Evolutionary conservation across 2,113 vertebrate species (phyloP).

Genomic region (Hypomesus transpacificus): DNA sequence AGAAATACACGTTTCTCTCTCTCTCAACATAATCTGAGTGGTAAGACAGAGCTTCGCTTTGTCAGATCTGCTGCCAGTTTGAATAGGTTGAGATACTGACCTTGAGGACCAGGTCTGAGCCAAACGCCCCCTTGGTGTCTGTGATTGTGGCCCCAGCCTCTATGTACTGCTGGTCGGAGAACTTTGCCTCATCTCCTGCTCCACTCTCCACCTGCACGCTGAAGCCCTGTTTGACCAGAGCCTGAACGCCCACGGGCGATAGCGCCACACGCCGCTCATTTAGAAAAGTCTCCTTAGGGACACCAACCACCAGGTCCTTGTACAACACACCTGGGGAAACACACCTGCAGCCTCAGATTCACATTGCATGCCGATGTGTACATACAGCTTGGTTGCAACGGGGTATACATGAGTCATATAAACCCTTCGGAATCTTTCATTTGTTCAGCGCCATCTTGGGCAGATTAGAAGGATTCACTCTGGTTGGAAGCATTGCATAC

Average conservation of each 20-base stretch:
- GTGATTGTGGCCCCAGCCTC: slow-evolving; percentile 63
- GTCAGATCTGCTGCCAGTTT: neutral
- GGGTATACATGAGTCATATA: neutral
- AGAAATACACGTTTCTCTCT: no score
- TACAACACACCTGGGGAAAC: slow-evolving; percentile 54
- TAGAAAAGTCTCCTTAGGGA: slow-evolving; percentile 68
- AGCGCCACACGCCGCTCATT: slow-evolving; percentile 68
- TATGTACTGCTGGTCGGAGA: slow-evolving; percentile 69
- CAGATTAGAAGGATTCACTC: no score
- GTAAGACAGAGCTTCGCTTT: no score
- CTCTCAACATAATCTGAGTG: neutral
- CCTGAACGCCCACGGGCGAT: slow-evolving; percentile 64
- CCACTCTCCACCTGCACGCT: slow-evolving; percentile 68
- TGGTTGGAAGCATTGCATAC: no score
- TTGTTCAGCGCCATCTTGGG: no score
- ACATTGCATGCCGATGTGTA: neutral
- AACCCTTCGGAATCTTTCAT: no score
- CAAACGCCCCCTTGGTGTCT: slow-evolving; percentile 58
- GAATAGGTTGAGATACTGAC: slow-evolving; percentile 22
- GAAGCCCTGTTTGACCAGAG: slow-evolving; percentile 73
- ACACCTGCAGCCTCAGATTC: slow-evolving; percentile 12
- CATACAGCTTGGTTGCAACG: neutral
- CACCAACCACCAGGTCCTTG: slow-evolving; percentile 68
- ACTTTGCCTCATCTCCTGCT: slow-evolving; percentile 68
- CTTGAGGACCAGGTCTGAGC: slow-evolving; percentile 72